Conservation (phyloP, 1,140 invertebrate species). For the Drosophila erecta region DNA sequence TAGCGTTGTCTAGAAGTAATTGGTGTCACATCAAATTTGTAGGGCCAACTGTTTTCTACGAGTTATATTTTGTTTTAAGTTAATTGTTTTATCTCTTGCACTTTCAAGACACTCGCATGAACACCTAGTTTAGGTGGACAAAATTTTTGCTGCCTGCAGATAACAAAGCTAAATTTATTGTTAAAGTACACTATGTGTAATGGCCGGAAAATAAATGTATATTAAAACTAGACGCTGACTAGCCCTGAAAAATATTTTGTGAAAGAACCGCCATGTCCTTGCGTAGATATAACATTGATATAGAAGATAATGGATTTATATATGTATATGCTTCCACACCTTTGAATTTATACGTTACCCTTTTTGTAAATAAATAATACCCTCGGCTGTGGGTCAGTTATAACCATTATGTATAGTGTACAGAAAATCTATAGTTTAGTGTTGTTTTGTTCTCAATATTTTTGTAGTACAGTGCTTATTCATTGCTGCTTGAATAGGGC, state of each 20-base stretch:
- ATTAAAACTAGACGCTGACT: constrained; percentile 14
- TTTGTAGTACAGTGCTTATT: too few species aligned
- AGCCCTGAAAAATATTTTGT: constrained; percentile 15
- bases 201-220: constrained; percentile 30
- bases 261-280: constrained; percentile 19
- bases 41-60: constrained; percentile 40
- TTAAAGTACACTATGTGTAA: constrained; percentile 38
- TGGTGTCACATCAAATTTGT: constrained; percentile 2
- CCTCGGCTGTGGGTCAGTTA: constrained; percentile 62
- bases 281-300: constrained; percentile 24
- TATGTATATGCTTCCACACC: constrained; percentile 58
- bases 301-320: constrained; percentile 48
- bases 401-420: constrained; percentile 1
- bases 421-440: not conserved
- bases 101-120: constrained; percentile 7
- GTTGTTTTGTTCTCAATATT: too few species aligned
- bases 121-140: not conserved
- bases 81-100: constrained; percentile 38
- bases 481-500: too few species aligned
- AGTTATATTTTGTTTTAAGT: constrained; percentile 54
- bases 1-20: constrained; percentile 57
- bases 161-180: constrained; percentile 42
- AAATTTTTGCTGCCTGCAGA: constrained; percentile 18
- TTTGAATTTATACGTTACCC: constrained; percentile 66
- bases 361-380: constrained; percentile 72